Percentiles rank a stretch among this genome's conserved stretches.
Conservation (phyloP, 2,888 invertebrate genomes). For the Poecilobothrus nobilitatus region DNA sequence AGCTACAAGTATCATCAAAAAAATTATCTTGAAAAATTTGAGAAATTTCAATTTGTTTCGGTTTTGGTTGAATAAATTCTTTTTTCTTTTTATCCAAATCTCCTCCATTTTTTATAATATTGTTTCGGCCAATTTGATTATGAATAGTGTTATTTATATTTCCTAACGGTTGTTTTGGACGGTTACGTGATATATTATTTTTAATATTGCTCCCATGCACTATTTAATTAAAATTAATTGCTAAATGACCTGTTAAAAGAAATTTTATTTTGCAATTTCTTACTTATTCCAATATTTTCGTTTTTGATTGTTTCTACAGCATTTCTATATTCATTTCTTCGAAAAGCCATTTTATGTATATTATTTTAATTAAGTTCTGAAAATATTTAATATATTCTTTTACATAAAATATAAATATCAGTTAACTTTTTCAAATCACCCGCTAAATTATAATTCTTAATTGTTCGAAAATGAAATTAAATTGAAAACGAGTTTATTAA, state of each 20-base stretch:
- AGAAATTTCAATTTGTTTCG: not conserved
- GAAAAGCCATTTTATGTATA: not conserved
- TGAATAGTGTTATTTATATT: not conserved
- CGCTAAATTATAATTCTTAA: too few species aligned
- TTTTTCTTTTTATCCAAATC: not conserved
- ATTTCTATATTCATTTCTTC: not conserved
- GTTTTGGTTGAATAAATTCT: not conserved
- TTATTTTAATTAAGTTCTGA: too few species aligned
- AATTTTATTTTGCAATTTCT: not conserved
- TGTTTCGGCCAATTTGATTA: not conserved
- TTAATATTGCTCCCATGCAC: not conserved
- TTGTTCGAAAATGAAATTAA: too few species aligned
- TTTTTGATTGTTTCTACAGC: not conserved
- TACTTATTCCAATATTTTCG: not conserved
- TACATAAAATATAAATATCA: too few species aligned
- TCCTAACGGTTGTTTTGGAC: not conserved
- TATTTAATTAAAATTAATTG: not conserved
- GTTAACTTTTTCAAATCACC: too few species aligned
- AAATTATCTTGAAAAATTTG: not conserved
- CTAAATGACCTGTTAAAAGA: too few species aligned
- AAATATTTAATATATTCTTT: too few species aligned
- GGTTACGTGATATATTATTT: not conserved
- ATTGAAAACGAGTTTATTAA: too few species aligned
- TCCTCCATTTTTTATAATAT: not conserved
- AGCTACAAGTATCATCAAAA: not conserved